Evolutionary conservation across 2,888 invertebrate species (phyloP).

Genomic region (Hipparchia semele): DNA sequence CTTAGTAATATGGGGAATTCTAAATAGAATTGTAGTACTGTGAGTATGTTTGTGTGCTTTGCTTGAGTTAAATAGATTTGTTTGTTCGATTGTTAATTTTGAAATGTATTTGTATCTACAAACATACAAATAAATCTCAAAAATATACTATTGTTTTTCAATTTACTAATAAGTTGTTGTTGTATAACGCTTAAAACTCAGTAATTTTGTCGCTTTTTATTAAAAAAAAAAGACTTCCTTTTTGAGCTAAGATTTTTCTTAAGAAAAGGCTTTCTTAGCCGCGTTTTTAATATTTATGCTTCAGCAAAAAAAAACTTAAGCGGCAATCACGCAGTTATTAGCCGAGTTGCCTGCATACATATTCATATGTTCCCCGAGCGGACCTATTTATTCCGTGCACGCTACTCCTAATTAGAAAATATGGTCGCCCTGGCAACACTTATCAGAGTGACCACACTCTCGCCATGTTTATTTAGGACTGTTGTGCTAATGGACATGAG

Average conservation of each 20-base stretch:
- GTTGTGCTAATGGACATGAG: constrained; percentile 74
- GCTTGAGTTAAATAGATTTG: not conserved
- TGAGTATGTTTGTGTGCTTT: not conserved
- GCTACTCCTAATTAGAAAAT: constrained; percentile 62
- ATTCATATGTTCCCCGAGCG: constrained; percentile 28
- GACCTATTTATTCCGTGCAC: constrained; percentile 39
- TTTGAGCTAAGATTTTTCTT: not conserved
- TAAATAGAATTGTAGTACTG: not conserved
- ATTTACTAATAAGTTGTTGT: too few relatives aligned
- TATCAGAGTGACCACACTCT: constrained; percentile 74
- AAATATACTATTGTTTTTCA: too few relatives aligned
- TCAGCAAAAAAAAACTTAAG: not conserved
- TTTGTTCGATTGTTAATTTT: not conserved
- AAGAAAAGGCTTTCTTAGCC: not conserved
- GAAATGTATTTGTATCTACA: too few relatives aligned
- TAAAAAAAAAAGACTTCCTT: not conserved
- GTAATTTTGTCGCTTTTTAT: not conserved
- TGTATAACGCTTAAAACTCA: not conserved
- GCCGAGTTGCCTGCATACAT: constrained; percentile 25
- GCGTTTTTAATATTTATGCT: not conserved
- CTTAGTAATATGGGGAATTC: not conserved
- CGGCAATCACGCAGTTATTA: constrained; percentile 27
- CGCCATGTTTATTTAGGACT: constrained; percentile 73
- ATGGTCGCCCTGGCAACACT: constrained; percentile 65
- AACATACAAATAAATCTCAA: too few relatives aligned